Base-by-base conservation (phyloP, 2,113 vertebrate species). In the Sus scrofa region DNA sequence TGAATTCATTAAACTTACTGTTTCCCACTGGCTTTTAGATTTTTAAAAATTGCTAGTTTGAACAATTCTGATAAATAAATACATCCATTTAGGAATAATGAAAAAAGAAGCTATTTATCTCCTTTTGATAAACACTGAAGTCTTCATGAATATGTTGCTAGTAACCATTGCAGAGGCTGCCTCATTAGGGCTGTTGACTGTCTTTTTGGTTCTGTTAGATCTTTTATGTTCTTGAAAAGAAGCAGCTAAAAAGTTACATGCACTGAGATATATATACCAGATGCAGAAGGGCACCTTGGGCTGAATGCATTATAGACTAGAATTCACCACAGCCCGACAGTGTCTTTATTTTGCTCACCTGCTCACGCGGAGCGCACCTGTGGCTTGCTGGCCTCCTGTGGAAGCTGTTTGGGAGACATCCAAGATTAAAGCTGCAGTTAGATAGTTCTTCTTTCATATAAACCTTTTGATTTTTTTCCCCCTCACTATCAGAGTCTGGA, bases 191-290 rank as follows among this genome's bases (percentile, higher is more conserved):
- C n/a, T 30, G 7, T 63, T 58, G 56, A 82, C 13, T 27, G 4
- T 14, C 50, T 71, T 34, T 84, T 26, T 10, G 20, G 24, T 75
- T 91, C 34, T 54, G 18, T 52, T 56, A 22, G 19, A 30, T 65
- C 86, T 82, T 95, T 91, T 26, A 81, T 63, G n/a, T 86, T 67
- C 81, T 73, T 95, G 70, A 93, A 96, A 92, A n/a, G 7, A 6
- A 39, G 3, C 20, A 4, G 27, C 10, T 67, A 12, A 79, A 63
- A 60, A 86, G 58, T 30, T 10, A 30, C 18, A 12, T 0, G 0
- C 4, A 2, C 27, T 16, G 34, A 89, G 78, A 89, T 56, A 13
- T 0, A 13, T 0, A n/a, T 24, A 10, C 26, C 82, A 84, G 86
- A 71, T 71, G 82, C 44, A 44, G 56, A 90, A 96, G 68, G 95